Evolutionary conservation across 2,797 vertebrate genomes (phyloP).

Genomic region (Hafferia zeledoni): DNA sequence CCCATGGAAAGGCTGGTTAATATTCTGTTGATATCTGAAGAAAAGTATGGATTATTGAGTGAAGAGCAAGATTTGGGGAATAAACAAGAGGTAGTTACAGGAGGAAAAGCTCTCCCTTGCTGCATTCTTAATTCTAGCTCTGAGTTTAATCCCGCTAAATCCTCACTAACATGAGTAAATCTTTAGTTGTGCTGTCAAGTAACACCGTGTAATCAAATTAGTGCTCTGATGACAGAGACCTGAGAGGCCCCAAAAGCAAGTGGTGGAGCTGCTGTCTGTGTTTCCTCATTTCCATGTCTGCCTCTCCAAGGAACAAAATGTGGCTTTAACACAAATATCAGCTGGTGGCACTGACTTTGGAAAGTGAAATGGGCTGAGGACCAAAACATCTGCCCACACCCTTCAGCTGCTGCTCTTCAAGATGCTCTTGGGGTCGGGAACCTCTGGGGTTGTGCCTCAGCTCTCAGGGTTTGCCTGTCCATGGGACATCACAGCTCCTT

Average conservation of each 20-base stretch:
- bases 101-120: not conserved
- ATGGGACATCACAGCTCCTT: not conserved
- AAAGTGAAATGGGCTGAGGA: not conserved
- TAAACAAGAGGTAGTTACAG: not conserved
- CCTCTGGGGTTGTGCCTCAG: not conserved
- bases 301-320: not conserved
- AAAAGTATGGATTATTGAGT: not conserved
- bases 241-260: not conserved
- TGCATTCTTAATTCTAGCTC: not conserved
- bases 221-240: not conserved
- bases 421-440: not conserved
- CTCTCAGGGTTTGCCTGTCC: not conserved
- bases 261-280: not conserved
- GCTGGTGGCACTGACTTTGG: not conserved
- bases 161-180: not conserved
- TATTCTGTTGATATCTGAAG: not conserved
- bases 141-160: not conserved
- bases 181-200: not conserved
- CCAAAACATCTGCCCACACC: not conserved
- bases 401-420: not conserved
- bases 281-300: not conserved
- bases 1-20: not conserved
- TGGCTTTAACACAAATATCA: not conserved
- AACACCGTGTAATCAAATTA: not conserved
- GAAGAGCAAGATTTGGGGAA: not conserved